Percentiles rank a stretch among this genome's conserved stretches.
Evolutionary conservation across 2,113 vertebrate genomes (phyloP).

Genomic region (Martes martes): DNA sequence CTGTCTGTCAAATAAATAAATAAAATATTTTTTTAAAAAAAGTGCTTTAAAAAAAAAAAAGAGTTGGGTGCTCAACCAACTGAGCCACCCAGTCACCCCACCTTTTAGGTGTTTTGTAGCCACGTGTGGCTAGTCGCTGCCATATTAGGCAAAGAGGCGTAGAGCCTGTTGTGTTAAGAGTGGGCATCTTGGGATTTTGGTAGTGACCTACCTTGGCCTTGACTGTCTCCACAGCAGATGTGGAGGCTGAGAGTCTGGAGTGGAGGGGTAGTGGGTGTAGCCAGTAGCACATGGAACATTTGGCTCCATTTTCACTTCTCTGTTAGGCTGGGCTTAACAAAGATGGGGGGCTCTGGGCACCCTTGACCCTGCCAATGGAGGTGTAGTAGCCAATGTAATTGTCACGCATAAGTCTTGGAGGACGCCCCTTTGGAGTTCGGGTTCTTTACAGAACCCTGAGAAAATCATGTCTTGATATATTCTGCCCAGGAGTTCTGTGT

Average conservation of each 20-base stretch:
- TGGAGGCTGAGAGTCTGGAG: neutral
- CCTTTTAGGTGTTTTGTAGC: neutral
- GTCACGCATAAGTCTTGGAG: neutral
- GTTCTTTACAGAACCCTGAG: neutral
- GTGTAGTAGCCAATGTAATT: neutral
- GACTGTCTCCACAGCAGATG: neutral
- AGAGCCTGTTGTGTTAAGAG: neutral
- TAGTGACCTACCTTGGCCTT: neutral
- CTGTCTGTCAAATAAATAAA: too few relatives aligned
- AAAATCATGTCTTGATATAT: neutral
- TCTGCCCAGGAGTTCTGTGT: neutral
- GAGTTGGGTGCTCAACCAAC: neutral
- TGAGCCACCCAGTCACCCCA: neutral
- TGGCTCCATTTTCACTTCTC: neutral
- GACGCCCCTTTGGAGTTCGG: neutral
- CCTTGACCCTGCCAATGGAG: neutral
- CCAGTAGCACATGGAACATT: neutral
- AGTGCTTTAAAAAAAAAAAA: neutral
- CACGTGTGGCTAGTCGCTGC: neutral
- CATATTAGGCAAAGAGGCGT: neutral
- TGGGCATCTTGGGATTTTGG: neutral
- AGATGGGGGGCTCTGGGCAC: neutral
- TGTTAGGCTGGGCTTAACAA: neutral
- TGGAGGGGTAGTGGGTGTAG: neutral
- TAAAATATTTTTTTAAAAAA: too few relatives aligned